Percentiles rank a stretch among this genome's conserved stretches.
phyloP scores from a whole-genome alignment of 2,113 vertebrate genomes.

The Boleophthalmus pectinirostris region DNA sequence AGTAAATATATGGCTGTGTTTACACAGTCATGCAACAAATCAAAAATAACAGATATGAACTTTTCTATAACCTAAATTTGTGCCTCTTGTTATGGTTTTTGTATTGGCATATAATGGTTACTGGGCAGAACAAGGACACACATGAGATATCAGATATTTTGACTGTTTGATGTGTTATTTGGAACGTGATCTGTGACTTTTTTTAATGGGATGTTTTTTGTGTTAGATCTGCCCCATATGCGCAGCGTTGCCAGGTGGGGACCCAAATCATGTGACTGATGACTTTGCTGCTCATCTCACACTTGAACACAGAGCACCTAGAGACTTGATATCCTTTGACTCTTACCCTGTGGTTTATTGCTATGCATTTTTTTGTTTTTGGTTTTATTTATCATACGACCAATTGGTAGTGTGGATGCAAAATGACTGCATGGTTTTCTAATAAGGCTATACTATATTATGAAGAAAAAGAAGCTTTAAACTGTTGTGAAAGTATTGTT shows the following conservation, averaged over 20 bases:
- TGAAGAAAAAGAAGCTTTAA: background rate
- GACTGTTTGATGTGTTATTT: background rate
- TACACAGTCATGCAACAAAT: no score
- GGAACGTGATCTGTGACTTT: conserved; percentile 11
- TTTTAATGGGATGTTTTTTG: conserved; percentile 17
- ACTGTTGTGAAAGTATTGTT: conserved; percentile 6
- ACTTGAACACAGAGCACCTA: conserved; percentile 99
- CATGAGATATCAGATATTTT: no score
- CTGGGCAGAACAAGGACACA: no score
- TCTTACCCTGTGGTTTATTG: background rate
- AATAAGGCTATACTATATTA: background rate
- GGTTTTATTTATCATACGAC: background rate
- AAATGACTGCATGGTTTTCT: background rate
- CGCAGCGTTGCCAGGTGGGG: conserved; percentile 97
- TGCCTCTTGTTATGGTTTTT: no score
- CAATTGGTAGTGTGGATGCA: background rate
- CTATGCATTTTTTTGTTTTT: background rate
- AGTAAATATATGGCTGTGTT: no score
- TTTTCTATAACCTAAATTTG: no score
- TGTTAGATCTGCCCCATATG: conserved; percentile 98
- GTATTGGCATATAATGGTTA: no score
- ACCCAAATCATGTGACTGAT: conserved; percentile 99
- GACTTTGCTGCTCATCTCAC: conserved; percentile 99
- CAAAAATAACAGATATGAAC: no score
- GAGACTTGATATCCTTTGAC: conserved; percentile 99